Evolutionary conservation across 2,113 vertebrate species (phyloP).

Genomic region (Turnix velox): DNA sequence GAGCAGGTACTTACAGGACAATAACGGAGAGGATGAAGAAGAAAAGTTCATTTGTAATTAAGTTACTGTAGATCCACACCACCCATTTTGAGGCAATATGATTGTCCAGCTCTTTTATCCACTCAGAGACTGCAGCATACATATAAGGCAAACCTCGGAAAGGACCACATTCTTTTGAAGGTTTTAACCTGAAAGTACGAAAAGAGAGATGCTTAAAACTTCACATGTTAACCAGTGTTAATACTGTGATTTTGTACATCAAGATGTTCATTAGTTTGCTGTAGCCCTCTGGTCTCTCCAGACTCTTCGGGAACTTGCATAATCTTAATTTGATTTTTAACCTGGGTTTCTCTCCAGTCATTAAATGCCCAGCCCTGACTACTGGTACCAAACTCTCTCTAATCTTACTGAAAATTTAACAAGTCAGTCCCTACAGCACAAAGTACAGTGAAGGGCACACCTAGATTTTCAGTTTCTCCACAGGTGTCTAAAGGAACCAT

Average conservation of each 20-base stretch:
- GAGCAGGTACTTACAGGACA: constrained; percentile 80
- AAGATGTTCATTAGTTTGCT: background rate
- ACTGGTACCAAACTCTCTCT: background rate
- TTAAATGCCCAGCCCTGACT: background rate
- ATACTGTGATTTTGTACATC: background rate
- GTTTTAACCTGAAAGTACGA: constrained; percentile 73
- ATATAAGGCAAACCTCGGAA: constrained; percentile 80
- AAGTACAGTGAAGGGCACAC: background rate
- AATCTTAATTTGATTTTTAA: background rate
- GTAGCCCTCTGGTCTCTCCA: background rate
- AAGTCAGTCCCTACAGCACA: background rate
- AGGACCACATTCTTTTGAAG: constrained; percentile 87
- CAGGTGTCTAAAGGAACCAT: background rate
- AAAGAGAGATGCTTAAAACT: background rate
- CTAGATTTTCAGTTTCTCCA: background rate
- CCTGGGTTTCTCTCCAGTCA: background rate
- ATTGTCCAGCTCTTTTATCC: constrained; percentile 69
- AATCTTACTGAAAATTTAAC: background rate
- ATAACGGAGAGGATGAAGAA: constrained; percentile 82
- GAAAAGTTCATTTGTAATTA: constrained; percentile 85
- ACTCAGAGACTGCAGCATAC: constrained; percentile 75
- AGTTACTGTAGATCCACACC: constrained; percentile 84
- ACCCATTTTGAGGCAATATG: constrained; percentile 71
- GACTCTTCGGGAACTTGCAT: background rate
- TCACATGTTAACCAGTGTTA: background rate